Evolutionary conservation across 2,797 vertebrate genomes (phyloP).

Genomic region (Malacoctenus gilli): DNA sequence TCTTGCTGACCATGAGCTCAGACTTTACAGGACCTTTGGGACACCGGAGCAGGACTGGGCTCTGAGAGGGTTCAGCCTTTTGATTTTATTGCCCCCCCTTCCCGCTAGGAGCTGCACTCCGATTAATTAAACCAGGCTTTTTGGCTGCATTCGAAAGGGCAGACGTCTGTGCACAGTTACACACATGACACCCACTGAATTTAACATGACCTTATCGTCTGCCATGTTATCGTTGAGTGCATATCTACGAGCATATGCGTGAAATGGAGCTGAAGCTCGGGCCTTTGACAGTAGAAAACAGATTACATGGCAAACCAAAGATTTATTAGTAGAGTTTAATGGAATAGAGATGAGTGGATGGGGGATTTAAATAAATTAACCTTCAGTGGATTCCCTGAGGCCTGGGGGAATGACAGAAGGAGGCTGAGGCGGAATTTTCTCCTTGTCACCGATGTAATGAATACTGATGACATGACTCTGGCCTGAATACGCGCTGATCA

Average conservation of each 20-base stretch:
- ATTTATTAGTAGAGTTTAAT: conserved; percentile 90
- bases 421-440: conserved; percentile 77
- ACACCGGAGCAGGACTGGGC: conserved; percentile 15
- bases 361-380: conserved; percentile 91
- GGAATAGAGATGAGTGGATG: conserved; percentile 85
- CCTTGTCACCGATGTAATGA: conserved; percentile 80
- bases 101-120: conserved; percentile 39
- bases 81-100: conserved; percentile 54
- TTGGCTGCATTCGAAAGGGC: conserved; percentile 50
- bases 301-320: conserved; percentile 85
- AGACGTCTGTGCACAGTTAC: conserved; percentile 30
- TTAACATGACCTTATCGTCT: conserved; percentile 61
- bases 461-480: conserved; percentile 81
- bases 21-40: conserved; percentile 57
- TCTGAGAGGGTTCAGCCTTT: conserved; percentile 46
- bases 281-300: conserved; percentile 80
- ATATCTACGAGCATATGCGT: conserved; percentile 29
- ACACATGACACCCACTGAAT: conserved; percentile 43
- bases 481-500: conserved; percentile 54
- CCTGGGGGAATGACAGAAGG: conserved; percentile 74
- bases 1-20: conserved; percentile 45
- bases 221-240: conserved; percentile 42
- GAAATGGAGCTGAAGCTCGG: conserved; percentile 42
- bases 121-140: conserved; percentile 60
- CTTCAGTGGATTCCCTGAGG: conserved; percentile 84